Base-by-base conservation (phyloP, 2,888 invertebrate genomes). In the Agrochola lychnidis region DNA sequence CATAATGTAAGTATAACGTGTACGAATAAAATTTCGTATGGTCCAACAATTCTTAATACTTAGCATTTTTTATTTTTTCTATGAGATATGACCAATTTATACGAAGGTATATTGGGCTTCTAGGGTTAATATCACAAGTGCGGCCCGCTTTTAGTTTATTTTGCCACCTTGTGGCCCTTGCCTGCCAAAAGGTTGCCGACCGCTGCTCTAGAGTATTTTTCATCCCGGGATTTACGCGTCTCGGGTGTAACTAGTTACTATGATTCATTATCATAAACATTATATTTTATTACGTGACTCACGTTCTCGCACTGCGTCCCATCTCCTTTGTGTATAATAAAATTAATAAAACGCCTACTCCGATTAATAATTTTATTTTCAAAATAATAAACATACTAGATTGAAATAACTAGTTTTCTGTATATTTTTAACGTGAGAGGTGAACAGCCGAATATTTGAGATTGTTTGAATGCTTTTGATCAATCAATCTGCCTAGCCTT, bases 261-360 rank as follows among this genome's bases (percentile, higher is more conserved):
- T 30, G 10, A 57, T 36, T 22, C 25, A 67, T 53, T 19, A n/a
- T 25, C 10, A 30, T 70, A 64, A 56, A 70, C n/a, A 59, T 14
- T 40, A 56, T 67, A 67, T 63, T 70, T 57, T 61, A 75, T 76
- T 22, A 30, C 36, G 25, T 53, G 56, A 57, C 12, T 68, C 45
- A 68, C 25, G 48, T 12, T 16, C 36, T 22, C 10, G 2, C 0
- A 10, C 14, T 76, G 64, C 78, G 61, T 67, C 63, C 64, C 68
- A 78, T 83, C 69, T 71, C 5, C 25, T n/a, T 22, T 81, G 78
- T 74, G 6, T 78, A 79, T 79, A 80, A 83, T 79, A 81, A 83
- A 78, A 76, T 42, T 77, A 68, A 72, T 62, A 80, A 82, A 73
- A 76, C 53, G 87, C 87, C 87, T 71, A 84, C 79, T 64, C 48